Evolutionary conservation across 2,888 invertebrate genomes (phyloP), one percentile per base, ranked within the genome.

Genomic region (Cosmopolites sordidus): DNA sequence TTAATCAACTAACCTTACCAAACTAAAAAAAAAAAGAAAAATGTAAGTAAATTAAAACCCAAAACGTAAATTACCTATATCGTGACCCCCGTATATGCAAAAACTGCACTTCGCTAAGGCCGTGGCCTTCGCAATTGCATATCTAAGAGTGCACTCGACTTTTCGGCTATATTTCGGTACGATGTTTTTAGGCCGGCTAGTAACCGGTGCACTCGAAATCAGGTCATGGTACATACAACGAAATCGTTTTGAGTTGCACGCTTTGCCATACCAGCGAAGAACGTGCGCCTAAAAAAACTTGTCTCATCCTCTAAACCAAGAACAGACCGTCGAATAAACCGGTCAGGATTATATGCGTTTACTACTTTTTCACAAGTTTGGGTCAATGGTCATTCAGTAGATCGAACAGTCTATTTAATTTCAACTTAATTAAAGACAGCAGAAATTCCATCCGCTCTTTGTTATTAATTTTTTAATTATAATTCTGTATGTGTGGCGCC

Each of bases 201-300:
- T 72, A 71, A 48, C 55, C 56, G 62, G 60, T 70, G 70, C 69
- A 70, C 67, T 70, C 68, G 69, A 64, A 73, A 73, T 70, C 71
- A 70, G 73, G 72, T 73, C 73, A 73, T 72, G 71, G 69, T 70
- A 71, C 70, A 71, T 70, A 72, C 71, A 71, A 72, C 71, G 69
- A 71, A 73, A 72, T 70, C 71, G 71, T 69, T 70, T 71, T 70
- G 65, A 58, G 68, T 69, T 70, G 69, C 70, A 70, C 22, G 33
- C 12, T 42, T 41, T 40, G 46, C 33, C n/a, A 45, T 68, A 64
- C 69, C 69, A 67, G 70, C 69, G 66, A 59, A 67, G 67, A 68
- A 68, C 69, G 69, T 68, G 69, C 69, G 30, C 22, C 22, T 22
- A 22, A 70, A 72, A 72, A 58, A 71, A 71, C 71, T 71, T 68